These are phyloP conservation scores for Acinonyx jubatus DNA, from an alignment of 2,113 vertebrate species.

Conservation along the genomic window DNA sequence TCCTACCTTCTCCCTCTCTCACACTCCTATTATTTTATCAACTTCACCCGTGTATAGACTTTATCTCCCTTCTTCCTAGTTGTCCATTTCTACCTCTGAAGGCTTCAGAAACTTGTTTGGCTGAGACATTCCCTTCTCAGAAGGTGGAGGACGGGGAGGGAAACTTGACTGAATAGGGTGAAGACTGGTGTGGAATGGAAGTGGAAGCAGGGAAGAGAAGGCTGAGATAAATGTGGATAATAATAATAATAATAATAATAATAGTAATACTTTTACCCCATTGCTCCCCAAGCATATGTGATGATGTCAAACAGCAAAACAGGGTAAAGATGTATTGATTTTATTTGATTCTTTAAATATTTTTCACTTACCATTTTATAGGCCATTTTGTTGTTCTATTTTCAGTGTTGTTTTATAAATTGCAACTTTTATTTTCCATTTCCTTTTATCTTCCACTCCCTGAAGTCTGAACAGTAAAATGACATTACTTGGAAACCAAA, in stretches of 20 bases:
- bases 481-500: background rate
- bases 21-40: background rate
- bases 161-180: background rate
- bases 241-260: background rate
- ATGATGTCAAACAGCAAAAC: background rate
- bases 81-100: background rate
- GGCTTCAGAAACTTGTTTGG: background rate
- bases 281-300: background rate
- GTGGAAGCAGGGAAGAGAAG: background rate
- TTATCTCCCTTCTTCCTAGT: background rate
- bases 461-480: background rate
- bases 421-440: background rate
- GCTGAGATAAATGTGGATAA: background rate
- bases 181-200: background rate
- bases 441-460: background rate
- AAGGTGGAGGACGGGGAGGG: background rate
- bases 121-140: background rate
- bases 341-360: background rate
- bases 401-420: background rate
- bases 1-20: background rate
- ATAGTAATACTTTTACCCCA: background rate
- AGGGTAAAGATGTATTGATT: background rate
- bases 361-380: background rate
- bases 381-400: background rate
- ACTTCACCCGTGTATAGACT: accelerated